These are phyloP conservation scores for Opisthograptis luteolata DNA, from an alignment of 2,888 invertebrate species.

Conservation along the genomic window DNA sequence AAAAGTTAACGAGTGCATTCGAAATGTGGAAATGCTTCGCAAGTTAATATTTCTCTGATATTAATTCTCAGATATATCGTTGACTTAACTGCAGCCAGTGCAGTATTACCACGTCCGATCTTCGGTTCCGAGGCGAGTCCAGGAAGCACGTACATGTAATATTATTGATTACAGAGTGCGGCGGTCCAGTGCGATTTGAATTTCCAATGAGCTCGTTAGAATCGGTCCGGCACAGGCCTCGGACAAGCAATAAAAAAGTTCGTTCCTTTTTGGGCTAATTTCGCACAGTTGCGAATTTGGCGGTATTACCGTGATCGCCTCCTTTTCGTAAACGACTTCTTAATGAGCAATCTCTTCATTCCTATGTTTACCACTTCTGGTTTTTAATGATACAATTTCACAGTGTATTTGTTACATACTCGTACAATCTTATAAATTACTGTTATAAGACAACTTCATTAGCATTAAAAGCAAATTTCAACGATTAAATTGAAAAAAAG, in stretches of 20 bases:
- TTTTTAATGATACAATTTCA: too few species aligned
- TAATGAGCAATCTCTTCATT: conserved; percentile 33
- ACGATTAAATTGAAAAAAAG: too few species aligned
- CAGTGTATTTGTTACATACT: too few species aligned
- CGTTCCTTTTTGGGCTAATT: conserved; percentile 69
- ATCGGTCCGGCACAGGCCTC: conserved; percentile 63
- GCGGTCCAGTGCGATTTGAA: conserved; percentile 78
- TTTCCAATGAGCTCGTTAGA: conserved; percentile 84
- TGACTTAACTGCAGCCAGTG: conserved; percentile 38
- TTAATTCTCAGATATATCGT: conserved; percentile 18
- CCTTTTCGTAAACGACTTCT: conserved; percentile 51
- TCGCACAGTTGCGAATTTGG: conserved; percentile 56
- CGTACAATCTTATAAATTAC: too few species aligned
- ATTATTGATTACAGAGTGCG: conserved; percentile 82
- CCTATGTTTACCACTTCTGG: not conserved
- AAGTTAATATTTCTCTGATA: conserved; percentile 11
- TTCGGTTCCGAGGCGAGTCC: conserved; percentile 55
- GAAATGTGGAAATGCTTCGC: not conserved
- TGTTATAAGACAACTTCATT: too few species aligned
- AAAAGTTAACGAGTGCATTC: not conserved
- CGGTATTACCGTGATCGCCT: conserved; percentile 57
- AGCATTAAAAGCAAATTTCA: too few species aligned
- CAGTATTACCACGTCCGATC: conserved; percentile 45
- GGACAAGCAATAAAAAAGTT: conserved; percentile 72
- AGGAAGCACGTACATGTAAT: conserved; percentile 81